phyloP scores from a whole-genome alignment of 2,888 invertebrate species.

The Chrysotoxum bicinctum region DNA sequence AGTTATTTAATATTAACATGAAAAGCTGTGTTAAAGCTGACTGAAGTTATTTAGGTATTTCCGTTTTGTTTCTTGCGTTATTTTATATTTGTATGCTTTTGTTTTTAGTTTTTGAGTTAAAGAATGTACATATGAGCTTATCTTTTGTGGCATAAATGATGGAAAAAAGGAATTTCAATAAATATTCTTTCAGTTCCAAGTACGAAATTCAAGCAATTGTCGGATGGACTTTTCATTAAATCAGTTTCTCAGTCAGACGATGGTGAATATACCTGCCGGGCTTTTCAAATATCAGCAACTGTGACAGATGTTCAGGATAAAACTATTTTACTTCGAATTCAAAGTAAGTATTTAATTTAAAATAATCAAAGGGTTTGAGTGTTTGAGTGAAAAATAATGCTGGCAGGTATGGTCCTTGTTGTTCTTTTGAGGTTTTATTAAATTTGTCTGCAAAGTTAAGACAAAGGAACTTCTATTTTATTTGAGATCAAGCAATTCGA shows the following conservation, averaged over 20 bases:
- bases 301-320: conserved; percentile 83
- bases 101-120: not conserved
- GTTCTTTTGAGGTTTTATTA: not conserved
- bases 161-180: conserved; percentile 27
- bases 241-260: conserved; percentile 83
- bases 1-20: conserved; percentile 9
- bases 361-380: not conserved
- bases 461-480: not conserved
- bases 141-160: conserved; percentile 3
- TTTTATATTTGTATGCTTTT: not conserved
- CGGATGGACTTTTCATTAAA: conserved; percentile 83
- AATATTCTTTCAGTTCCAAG: conserved; percentile 77
- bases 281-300: conserved; percentile 82
- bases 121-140: not conserved
- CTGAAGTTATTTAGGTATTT: not conserved
- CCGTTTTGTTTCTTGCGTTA: conserved; percentile 1
- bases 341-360: conserved; percentile 82
- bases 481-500: not conserved
- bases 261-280: conserved; percentile 84
- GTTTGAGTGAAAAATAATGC: not conserved
- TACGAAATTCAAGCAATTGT: conserved; percentile 82
- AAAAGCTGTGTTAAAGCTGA: not conserved
- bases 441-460: not conserved
- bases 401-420: not conserved
- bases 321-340: conserved; percentile 83